Conservation (phyloP, 1,140 invertebrate species). For the Holcopasites calliopsidis region DNA sequence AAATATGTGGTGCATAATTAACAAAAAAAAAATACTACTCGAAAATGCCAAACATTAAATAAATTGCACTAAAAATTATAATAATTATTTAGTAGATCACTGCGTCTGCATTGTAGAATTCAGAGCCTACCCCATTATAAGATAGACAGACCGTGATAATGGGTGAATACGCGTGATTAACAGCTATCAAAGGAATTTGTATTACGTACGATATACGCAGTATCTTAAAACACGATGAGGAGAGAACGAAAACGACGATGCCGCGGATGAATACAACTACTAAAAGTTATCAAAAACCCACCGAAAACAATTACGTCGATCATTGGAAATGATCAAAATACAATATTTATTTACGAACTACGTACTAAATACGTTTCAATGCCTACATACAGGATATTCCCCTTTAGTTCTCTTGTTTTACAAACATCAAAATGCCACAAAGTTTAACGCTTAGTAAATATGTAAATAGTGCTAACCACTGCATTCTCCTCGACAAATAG, state of each 20-base stretch:
- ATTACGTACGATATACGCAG: background rate
- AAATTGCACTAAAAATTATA: background rate
- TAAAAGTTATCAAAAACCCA: background rate
- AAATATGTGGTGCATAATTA: no score
- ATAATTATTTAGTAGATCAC: background rate
- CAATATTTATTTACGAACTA: background rate
- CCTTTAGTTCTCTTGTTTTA: background rate
- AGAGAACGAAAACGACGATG: background rate
- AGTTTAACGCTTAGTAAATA: background rate
- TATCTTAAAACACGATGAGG: background rate
- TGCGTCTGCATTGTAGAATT: background rate
- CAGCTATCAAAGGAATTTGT: background rate
- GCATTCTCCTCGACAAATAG: slow-evolving; percentile 79
- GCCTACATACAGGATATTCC: no score
- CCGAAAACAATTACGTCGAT: background rate
- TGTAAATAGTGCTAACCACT: slow-evolving; percentile 64
- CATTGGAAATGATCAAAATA: background rate
- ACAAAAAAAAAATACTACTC: no score
- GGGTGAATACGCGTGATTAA: background rate
- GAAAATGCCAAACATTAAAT: no score
- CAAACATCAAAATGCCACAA: background rate
- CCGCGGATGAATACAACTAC: background rate
- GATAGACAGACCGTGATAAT: background rate
- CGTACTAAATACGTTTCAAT: background rate
- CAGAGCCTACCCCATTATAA: background rate